Percentiles rank a stretch among this genome's conserved stretches.
Conservation (phyloP, 2,797 vertebrate genomes). For the Microctenopoma stevenorrisi region DNA sequence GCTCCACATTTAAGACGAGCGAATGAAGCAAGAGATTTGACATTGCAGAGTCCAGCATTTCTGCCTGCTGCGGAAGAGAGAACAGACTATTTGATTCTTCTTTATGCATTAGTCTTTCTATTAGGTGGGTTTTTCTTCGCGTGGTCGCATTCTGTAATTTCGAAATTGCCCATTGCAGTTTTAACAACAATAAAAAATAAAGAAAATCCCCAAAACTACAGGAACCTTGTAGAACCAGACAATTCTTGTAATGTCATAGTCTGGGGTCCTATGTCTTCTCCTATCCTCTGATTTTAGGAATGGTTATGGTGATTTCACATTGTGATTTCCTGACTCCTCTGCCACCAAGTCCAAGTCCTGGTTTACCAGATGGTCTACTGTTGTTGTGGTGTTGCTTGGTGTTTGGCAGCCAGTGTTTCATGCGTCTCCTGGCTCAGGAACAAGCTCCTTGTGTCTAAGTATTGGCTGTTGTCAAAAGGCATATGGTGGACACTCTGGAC, state of each 20-base stretch:
- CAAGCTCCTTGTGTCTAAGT: slow-evolving; percentile 60
- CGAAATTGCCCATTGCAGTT: slow-evolving; percentile 20
- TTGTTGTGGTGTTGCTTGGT: slow-evolving; percentile 44
- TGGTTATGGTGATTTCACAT: slow-evolving; percentile 9
- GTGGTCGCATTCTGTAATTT: slow-evolving; percentile 9
- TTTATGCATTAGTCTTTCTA: background rate
- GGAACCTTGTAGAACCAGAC: slow-evolving; percentile 28
- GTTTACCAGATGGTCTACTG: slow-evolving; percentile 29
- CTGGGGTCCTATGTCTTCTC: slow-evolving; percentile 10
- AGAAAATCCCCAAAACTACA: slow-evolving; percentile 29
- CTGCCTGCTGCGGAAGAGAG: background rate
- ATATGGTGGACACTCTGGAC: slow-evolving; percentile 79
- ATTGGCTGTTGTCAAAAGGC: slow-evolving; percentile 83
- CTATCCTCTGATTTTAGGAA: slow-evolving; percentile 22
- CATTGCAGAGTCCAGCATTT: slow-evolving; percentile 13
- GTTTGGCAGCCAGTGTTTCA: slow-evolving; percentile 58
- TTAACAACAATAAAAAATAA: slow-evolving; percentile 1
- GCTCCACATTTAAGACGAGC: slow-evolving; percentile 6
- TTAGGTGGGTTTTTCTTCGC: slow-evolving; percentile 9
- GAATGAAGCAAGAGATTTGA: slow-evolving; percentile 15
- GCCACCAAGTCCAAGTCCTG: slow-evolving; percentile 21
- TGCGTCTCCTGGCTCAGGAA: slow-evolving; percentile 64
- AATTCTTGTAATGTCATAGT: slow-evolving; percentile 36
- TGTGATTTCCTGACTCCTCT: slow-evolving; percentile 33
- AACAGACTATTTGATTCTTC: slow-evolving; percentile 12